Evolutionary conservation across 2,888 invertebrate species (phyloP).

Genomic region (Mesorhabditis sp.): DNA sequence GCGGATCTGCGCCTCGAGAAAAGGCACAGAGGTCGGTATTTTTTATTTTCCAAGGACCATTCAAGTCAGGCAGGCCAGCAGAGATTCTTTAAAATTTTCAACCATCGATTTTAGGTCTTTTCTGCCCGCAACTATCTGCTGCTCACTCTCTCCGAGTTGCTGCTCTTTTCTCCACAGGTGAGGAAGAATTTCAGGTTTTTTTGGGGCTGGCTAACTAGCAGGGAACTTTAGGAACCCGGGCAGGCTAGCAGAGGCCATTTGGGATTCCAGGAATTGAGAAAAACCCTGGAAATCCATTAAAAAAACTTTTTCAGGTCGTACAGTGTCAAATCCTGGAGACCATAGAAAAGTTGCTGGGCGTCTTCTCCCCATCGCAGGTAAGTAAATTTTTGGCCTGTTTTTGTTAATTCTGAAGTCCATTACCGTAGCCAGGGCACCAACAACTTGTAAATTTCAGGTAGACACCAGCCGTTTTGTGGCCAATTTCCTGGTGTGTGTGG

Average conservation of each 20-base stretch:
- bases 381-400: background rate
- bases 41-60: background rate
- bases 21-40: conserved; percentile 69
- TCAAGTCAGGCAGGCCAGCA: background rate
- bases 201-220: background rate
- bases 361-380: conserved; percentile 37
- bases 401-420: background rate
- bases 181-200: background rate
- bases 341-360: conserved; percentile 43
- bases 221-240: too few species aligned
- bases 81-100: background rate
- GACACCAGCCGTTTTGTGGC: conserved; percentile 26
- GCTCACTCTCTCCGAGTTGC: conserved; percentile 47
- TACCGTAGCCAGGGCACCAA: background rate
- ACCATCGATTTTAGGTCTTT: conserved; percentile 58
- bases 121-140: conserved; percentile 30
- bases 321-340: conserved; percentile 52
- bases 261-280: too few species aligned
- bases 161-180: conserved; percentile 52
- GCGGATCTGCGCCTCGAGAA: conserved; percentile 63
- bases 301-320: conserved; percentile 27
- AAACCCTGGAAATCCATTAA: too few species aligned
- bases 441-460: background rate
- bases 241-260: background rate
- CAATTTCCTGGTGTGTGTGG: conserved; percentile 48